Evolutionary conservation across 1,140 invertebrate species (phyloP).

Genomic region (Cherax quadricarinatus): DNA sequence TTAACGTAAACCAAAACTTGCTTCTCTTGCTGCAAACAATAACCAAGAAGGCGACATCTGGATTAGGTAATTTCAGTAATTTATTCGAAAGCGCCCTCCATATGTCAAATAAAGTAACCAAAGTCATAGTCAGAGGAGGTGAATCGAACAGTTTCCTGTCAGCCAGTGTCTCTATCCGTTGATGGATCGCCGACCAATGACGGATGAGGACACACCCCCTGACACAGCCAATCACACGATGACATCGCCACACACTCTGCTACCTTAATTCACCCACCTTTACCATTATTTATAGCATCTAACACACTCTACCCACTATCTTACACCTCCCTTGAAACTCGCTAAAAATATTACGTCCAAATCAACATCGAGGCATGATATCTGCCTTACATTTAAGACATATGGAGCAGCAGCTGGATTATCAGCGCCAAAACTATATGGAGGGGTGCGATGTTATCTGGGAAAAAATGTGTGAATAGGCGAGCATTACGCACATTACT

Average conservation of each 20-base stretch:
- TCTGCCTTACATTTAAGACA: too few relatives aligned
- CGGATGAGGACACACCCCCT: slow-evolving; percentile 71
- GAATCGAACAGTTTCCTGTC: slow-evolving; percentile 65
- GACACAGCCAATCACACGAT: slow-evolving; percentile 72
- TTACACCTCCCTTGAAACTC: too few relatives aligned
- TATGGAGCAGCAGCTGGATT: too few relatives aligned
- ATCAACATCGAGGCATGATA: too few relatives aligned
- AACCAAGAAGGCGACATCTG: not conserved
- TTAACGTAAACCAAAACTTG: not conserved
- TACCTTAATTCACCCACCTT: slow-evolving; percentile 39
- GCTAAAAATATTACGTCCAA: too few relatives aligned
- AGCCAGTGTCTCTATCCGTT: slow-evolving; percentile 71
- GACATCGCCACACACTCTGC: slow-evolving; percentile 64
- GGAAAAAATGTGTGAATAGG: slow-evolving; percentile 49
- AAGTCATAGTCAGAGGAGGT: slow-evolving; percentile 39
- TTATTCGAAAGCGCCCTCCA: not conserved
- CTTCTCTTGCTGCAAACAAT: not conserved
- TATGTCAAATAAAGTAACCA: not conserved
- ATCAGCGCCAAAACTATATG: slow-evolving; percentile 20
- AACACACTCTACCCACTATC: not conserved
- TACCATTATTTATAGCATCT: slow-evolving; percentile 46
- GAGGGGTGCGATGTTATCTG: not conserved
- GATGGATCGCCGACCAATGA: slow-evolving; percentile 72
- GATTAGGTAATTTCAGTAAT: not conserved
- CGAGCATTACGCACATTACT: slow-evolving; percentile 61